Base-by-base conservation (phyloP, 1,140 invertebrate genomes). In the Aporrectodea caliginosa region DNA sequence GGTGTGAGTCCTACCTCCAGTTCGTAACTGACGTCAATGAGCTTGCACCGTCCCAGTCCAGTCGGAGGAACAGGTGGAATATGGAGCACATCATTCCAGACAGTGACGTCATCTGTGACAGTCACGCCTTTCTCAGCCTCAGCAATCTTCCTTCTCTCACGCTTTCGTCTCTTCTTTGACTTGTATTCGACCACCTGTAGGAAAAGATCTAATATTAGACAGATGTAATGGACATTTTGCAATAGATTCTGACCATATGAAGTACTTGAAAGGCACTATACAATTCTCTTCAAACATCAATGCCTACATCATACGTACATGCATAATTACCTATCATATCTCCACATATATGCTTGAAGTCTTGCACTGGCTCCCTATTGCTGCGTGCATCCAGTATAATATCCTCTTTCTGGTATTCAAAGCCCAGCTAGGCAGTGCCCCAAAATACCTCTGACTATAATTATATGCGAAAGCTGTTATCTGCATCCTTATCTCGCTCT, bases 101-200 rank as follows among this genome's bases (percentile, higher is more conserved):
- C 43, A 12, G 80, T 74, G 33, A 81, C 80, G 27, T 81, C 80
- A 43, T 72, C 80, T n/a, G 77, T 29, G 16, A 30, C 30, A 27
- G 75, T 75, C 29, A 29, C 35, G 2, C 73, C 77, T 43, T 78
- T 73, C 2, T 81, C 77, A 33, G 32, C 71, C n/a, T 68, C 32
- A 1, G 43, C 80, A 31, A 81, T 69, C 43, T 77, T 74, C 34
- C 69, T n/a, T 16, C 77, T 69, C 29, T 81, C 80, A 16, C 35
- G 33, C 30, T 35, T 68, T 68, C 77, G 80, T 29, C 77, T 30
- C 32, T 81, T 81, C 77, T 78, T 81, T 22, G 72, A 71, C 33
- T 78, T 81, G 77, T 78, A 81, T 27, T 81, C 80, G 30, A 81
- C 73, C 31, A 81, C 75, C 79, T 80, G 73, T n/a, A 43, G 34